Percentiles rank a stretch among this genome's conserved stretches.
These are phyloP conservation scores for Pammene aurita DNA, from an alignment of 2,888 invertebrate genomes.

Conservation along the genomic window DNA sequence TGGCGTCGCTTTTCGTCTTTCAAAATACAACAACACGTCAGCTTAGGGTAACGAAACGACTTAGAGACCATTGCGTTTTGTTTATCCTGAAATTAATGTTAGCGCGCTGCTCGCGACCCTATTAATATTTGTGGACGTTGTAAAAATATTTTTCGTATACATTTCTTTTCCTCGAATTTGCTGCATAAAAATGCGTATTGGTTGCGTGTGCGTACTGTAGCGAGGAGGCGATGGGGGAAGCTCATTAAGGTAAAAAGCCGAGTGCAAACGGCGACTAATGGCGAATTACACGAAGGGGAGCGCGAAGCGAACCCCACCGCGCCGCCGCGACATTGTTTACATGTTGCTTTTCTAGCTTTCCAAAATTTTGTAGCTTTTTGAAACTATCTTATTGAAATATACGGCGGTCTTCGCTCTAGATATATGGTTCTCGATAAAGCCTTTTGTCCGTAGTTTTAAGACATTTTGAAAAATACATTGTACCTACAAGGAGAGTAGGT, in stretches of 20 bases:
- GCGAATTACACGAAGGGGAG: conserved; percentile 83
- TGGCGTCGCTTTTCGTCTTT: no score
- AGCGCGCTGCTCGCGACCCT: conserved; percentile 18
- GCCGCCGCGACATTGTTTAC: conserved; percentile 40
- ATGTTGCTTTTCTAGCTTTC: conserved; percentile 42
- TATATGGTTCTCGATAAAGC: no score
- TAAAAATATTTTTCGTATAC: conserved; percentile 47
- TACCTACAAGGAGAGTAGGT: no score
- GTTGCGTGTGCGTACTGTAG: conserved; percentile 68
- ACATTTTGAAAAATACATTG: no score
- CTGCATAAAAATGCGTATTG: conserved; percentile 79
- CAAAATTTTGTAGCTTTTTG: conserved; percentile 1
- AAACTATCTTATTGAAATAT: no score
- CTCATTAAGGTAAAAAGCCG: conserved; percentile 84
- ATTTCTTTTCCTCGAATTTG: conserved; percentile 51
- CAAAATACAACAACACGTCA: no score
- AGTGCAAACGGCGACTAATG: conserved; percentile 82
- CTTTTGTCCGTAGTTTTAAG: no score
- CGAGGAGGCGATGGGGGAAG: conserved; percentile 66
- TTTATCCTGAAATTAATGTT: conserved; percentile 26
- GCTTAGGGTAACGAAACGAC: no score
- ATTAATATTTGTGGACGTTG: conserved; percentile 37
- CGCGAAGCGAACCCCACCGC: conserved; percentile 53
- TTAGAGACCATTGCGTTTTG: conserved; percentile 26
- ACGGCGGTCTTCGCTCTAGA: no score